phyloP scores from a whole-genome alignment of 1,140 invertebrate genomes.

The Dreissena polymorpha region DNA sequence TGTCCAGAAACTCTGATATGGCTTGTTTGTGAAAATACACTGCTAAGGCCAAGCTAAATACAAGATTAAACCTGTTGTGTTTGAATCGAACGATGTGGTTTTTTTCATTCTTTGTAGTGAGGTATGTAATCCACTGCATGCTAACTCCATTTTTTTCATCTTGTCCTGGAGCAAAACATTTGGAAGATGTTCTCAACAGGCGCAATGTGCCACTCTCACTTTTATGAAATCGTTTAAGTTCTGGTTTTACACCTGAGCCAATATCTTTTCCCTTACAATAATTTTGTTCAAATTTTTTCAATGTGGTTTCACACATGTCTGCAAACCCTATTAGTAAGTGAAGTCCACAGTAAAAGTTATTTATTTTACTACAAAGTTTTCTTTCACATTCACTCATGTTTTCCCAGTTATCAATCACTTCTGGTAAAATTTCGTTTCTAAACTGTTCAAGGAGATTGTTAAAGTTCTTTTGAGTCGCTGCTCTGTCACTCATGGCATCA shows the following conservation, averaged over 20 bases:
- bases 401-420: conserved; percentile 21
- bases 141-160: conserved; percentile 56
- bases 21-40: conserved; percentile 12
- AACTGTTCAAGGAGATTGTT: conserved; percentile 44
- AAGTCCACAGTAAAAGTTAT: conserved; percentile 46
- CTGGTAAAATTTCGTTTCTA: conserved; percentile 34
- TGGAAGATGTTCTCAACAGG: conserved; percentile 43
- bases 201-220: conserved; percentile 41
- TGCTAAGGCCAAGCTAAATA: conserved; percentile 36
- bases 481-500: conserved; percentile 49
- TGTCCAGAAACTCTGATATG: conserved; percentile 37
- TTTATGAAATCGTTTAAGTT: conserved; percentile 25
- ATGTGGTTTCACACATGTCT: conserved; percentile 29
- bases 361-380: conserved; percentile 39
- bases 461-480: conserved; percentile 48
- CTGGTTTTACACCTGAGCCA: conserved; percentile 10
- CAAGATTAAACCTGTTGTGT: conserved; percentile 29
- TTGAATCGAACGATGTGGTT: conserved; percentile 30
- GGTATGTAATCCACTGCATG: conserved; percentile 23
- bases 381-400: conserved; percentile 22
- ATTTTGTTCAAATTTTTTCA: conserved; percentile 43
- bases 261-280: conserved; percentile 24
- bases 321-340: conserved; percentile 53
- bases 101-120: conserved; percentile 9
- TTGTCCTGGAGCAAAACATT: conserved; percentile 42